Evolutionary conservation across 2,113 vertebrate species (phyloP), one percentile per base, ranked within the genome.

Genomic region (Hydrolagus affinis): DNA sequence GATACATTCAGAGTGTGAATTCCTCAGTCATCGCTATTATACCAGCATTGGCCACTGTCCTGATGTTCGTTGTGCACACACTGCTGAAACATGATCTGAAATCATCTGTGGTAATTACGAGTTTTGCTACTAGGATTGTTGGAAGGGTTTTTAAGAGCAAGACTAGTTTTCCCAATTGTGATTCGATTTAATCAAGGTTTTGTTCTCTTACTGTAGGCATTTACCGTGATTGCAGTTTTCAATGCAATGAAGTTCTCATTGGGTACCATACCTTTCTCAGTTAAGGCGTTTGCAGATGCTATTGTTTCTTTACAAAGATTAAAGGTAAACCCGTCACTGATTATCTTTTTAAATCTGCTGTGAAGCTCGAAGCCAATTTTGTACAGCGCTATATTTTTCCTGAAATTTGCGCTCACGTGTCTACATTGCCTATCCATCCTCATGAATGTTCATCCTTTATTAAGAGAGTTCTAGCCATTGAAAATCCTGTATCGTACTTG

Each of bases 191-290:
- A 59, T 30, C 15, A 25, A 14, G 32, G 23, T 7, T 78, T 76
- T 88, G 10, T 69, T 23, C n/a, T 11, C 57, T 64, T 30, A 9
- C 14, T 77, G 15, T 77, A 96, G 95, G 95, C 92, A 1, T 96
- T 96, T 76, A 95, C 92, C 28, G 92, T 93, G 86, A 95, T 96
- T 4, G 90, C 93, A 86, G 90, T 94, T 88, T 95, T 96, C 89
- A 95, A 94, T 83, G 88, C 92, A 85, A 90, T 96, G 93, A 93
- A 90, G 88, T 93, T 96, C 89, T 89, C 90, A 8, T 87, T 94
- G 66, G 88, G 88, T 71, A 12, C 94, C 11, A 87, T 94, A 85
- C 93, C 92, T 7, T 94, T 92, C 86, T 90, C 91, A 0, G 88
- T 94, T 77, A 93, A 93, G 89, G 88, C 91, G 11, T 17, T 88